phyloP scores from a whole-genome alignment of 1,140 invertebrate species.

The Drosophila neocordata region DNA sequence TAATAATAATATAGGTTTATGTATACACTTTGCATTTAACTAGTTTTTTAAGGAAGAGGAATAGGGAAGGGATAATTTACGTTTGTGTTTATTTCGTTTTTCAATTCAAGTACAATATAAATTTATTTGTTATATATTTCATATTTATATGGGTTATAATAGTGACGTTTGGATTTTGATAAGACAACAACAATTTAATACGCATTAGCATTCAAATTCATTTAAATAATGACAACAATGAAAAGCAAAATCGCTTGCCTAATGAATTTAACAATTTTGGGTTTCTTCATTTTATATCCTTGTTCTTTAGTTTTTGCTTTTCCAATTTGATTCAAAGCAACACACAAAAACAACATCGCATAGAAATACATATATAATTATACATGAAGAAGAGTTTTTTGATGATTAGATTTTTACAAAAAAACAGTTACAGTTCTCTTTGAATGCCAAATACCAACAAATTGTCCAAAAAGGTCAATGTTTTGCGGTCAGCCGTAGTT shows the following conservation, averaged over 20 bases:
- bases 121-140: not conserved
- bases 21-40: not conserved
- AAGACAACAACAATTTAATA: constrained; percentile 2
- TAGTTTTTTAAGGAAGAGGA: not conserved
- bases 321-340: not conserved
- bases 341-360: not conserved
- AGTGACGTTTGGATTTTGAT: not conserved
- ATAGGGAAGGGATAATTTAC: not conserved
- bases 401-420: constrained; percentile 2
- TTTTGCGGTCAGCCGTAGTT: constrained; percentile 24
- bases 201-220: not conserved
- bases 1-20: constrained; percentile 2
- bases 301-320: not conserved
- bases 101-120: not conserved
- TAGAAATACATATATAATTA: not conserved
- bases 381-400: not conserved
- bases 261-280: not conserved
- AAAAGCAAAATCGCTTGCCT: not conserved
- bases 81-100: not conserved
- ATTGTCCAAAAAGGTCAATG: constrained; percentile 18
- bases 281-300: not conserved
- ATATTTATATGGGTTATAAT: not conserved
- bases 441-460: constrained; percentile 1
- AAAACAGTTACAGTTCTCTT: not conserved
- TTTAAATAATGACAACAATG: constrained; percentile 6